Evolutionary conservation across 1,140 invertebrate species (phyloP).

Genomic region (Caerostris darwini): DNA sequence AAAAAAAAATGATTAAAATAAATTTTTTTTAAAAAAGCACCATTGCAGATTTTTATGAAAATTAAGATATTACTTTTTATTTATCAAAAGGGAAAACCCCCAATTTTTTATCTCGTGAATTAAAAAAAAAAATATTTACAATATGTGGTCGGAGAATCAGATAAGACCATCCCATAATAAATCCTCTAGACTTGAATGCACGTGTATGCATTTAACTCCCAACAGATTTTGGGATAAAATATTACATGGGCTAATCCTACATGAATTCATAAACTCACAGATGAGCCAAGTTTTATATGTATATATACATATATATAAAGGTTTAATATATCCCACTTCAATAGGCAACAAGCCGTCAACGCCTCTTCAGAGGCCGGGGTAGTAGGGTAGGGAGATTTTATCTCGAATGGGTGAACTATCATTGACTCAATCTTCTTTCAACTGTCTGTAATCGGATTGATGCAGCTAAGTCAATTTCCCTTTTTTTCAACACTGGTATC

Average conservation of each 20-base stretch:
- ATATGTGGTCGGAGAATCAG: no score
- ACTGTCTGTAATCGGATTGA: constrained; percentile 20
- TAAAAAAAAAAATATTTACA: no score
- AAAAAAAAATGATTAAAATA: no score
- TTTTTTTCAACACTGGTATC: not conserved
- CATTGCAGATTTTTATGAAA: no score
- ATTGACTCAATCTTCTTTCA: not conserved
- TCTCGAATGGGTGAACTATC: constrained; percentile 12
- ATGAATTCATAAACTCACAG: not conserved
- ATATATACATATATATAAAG: not conserved
- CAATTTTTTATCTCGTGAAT: no score
- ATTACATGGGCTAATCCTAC: not conserved
- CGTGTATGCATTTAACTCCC: not conserved
- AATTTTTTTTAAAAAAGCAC: no score
- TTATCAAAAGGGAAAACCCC: no score
- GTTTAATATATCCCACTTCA: not conserved
- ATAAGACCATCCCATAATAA: no score
- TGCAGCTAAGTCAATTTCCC: not conserved
- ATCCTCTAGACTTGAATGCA: no score
- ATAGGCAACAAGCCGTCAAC: not conserved
- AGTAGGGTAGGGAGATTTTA: not conserved
- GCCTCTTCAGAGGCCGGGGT: not conserved
- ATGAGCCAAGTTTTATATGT: not conserved
- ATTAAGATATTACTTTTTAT: no score
- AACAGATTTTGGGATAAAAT: not conserved